Base-by-base conservation (phyloP, 2,888 invertebrate genomes). In the Lithophane socia region DNA sequence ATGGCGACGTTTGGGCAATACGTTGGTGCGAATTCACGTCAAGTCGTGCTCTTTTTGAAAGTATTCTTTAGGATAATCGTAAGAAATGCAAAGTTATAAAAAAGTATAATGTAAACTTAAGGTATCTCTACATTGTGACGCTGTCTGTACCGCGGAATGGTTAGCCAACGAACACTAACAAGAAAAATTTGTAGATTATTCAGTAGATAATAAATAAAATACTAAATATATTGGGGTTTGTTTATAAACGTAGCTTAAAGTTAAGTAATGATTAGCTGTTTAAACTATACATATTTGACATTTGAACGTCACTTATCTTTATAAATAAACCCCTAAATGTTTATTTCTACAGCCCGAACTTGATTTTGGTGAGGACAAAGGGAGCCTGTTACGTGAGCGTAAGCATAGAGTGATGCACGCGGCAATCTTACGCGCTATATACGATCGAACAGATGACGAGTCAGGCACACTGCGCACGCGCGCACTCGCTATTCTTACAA, bases 381-480 rank as follows among this genome's bases (percentile, higher is more conserved):
- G 87, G 3, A 91, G 91, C 0, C 74, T 94, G 42, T 82, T 95
- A 3, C 90, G 88, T 0, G 88, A 91, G 78, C 92, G 93, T 16
- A 73, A 88, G 44, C 95, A 94, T 86, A 92, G 91, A 3, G 93
- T 94, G 56, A 92, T 93, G 47, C 93, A 95, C 85, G 86, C 80
- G 2, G 90, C 89, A 47, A 91, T 97, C 13, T 88, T 97, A 79
- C 96, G 95, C 24, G 96, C 97, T 9, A 93, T 97, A 70, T 94
- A 97, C 83, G 96, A 96, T 65, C 95, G 97, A 61, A 97, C 97
- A 73, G 88, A 94, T 75, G 98, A 98, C 92, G 93, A 92, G 10
- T 97, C 97, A 3, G 96, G 97, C 85, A 94, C 97, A 82, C 96
- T 98, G 61, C 96, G 98, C 66, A 96, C 97, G 66, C 97, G 97